These are phyloP conservation scores for Limnephilus auricula DNA, from an alignment of 2,888 invertebrate species.

Conservation along the genomic window DNA sequence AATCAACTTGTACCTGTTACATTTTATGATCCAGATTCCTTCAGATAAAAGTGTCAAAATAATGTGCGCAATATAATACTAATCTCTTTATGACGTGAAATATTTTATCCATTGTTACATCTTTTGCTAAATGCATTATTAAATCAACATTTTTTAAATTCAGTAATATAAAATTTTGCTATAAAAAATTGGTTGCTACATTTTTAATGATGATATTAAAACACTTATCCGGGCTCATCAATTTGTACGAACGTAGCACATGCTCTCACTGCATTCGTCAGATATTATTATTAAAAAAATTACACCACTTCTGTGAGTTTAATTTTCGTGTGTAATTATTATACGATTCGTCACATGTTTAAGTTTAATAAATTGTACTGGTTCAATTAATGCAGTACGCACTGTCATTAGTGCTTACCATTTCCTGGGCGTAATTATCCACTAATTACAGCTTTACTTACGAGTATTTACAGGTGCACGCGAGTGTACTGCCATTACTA, in stretches of 20 bases:
- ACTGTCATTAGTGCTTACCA: neutral
- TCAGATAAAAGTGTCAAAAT: neutral
- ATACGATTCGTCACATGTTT: neutral
- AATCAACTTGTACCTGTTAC: neutral
- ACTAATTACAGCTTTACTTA: neutral
- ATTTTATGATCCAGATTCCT: neutral
- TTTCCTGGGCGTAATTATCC: neutral
- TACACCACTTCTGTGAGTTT: neutral
- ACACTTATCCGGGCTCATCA: neutral
- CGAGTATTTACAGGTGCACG: neutral
- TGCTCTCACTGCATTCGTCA: neutral
- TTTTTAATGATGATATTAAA: neutral
- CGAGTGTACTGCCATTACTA: neutral
- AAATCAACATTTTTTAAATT: neutral
- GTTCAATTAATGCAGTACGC: neutral
- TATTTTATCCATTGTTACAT: no score
- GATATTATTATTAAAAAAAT: neutral
- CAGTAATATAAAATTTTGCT: neutral
- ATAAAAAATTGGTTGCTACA: neutral
- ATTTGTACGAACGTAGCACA: neutral
- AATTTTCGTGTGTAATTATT: neutral
- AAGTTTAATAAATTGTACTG: slow-evolving; percentile 2
- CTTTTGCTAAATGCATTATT: neutral
- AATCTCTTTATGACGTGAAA: neutral
- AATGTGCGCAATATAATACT: neutral